Base-by-base conservation (phyloP, 2,797 vertebrate genomes). In the Gephyroberyx darwinii region DNA sequence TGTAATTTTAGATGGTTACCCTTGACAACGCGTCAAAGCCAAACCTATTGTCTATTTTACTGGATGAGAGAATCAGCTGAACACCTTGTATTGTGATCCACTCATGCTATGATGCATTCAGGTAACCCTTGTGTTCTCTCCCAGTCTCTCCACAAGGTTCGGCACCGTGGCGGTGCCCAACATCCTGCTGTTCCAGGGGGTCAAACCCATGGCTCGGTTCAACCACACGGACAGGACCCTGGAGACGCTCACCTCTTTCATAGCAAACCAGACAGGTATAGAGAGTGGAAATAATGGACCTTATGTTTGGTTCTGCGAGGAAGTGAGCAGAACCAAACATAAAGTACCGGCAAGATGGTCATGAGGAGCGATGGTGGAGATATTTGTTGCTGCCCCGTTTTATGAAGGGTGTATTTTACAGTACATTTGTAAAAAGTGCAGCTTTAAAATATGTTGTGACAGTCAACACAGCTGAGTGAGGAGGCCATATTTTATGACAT, bases 141-240 rank as follows among this genome's bases (percentile, higher is more conserved):
- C 43, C 83, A 99, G 98, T 79, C 94, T 99, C 43, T 98, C 98
- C n/a, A 99, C 97, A 0, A 93, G 97, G 74, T 99, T 99, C 88
- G 98, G 98, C 75, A 99, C 98, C 0, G 98, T 99, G 48, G 98
- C 97, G 6, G 97, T 99, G 55, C 98, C 98, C 8, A 99, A 99
- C 84, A 98, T 99, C 65, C 93, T 99, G 50, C 90, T 99, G 81
- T 99, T 99, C 88, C 98, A 99, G 94, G 97, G 98, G 41, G 95
- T 95, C 68, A 99, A 99, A 80, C 98, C 97, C 2, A 97, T 99
- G 96, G 97, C 98, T 68, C 94, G 98, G 48, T 99, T 98, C 91
- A 99, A 99, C 85, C 97, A 99, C 69, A 98, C 96, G 0, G 97
- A 99, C 66, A 88, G 97, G 74, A 98, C 96, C 0, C 72, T 99